Conservation (phyloP, 2,888 invertebrate genomes). For the Malthinus flaveolus region DNA sequence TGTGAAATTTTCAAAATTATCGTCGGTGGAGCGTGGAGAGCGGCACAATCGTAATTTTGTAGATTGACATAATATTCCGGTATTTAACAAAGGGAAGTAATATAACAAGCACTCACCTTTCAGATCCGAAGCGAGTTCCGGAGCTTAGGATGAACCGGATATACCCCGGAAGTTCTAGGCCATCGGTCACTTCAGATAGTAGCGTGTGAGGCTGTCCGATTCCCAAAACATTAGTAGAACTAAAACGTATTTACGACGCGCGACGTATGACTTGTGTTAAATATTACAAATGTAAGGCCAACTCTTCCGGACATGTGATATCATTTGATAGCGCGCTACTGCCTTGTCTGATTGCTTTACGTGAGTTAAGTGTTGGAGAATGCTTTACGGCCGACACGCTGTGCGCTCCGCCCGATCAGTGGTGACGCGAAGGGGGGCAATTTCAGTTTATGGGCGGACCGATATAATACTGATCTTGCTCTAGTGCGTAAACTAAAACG, state of each 20-base stretch:
- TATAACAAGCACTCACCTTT: constrained; percentile 54
- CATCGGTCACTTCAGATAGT: constrained; percentile 49
- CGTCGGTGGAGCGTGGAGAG: background rate
- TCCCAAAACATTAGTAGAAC: constrained; percentile 24
- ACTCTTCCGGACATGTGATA: constrained; percentile 45
- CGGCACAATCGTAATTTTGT: background rate
- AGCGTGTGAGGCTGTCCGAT: constrained; percentile 17
- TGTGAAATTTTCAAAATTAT: background rate
- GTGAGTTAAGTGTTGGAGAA: constrained; percentile 57
- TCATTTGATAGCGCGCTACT: constrained; percentile 51
- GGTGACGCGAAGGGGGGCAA: constrained; percentile 42
- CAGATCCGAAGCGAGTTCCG: constrained; percentile 49
- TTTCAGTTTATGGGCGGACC: constrained; percentile 57
- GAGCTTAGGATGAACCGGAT: constrained; percentile 52
- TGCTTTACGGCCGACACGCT: constrained; percentile 55
- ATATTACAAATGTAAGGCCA: constrained; percentile 30
- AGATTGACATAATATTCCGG: constrained; percentile 22
- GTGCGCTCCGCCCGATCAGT: constrained; percentile 51
- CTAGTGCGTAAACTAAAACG: constrained; percentile 34
- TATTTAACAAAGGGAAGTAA: constrained; percentile 45
- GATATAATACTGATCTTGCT: constrained; percentile 56
- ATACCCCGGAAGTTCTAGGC: constrained; percentile 50
- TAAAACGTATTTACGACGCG: constrained; percentile 20
- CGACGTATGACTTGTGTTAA: constrained; percentile 23
- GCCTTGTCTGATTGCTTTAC: constrained; percentile 56